Evolutionary conservation across 2,113 vertebrate genomes (phyloP), one percentile per base, ranked within the genome.

Genomic region (Bos taurus): DNA sequence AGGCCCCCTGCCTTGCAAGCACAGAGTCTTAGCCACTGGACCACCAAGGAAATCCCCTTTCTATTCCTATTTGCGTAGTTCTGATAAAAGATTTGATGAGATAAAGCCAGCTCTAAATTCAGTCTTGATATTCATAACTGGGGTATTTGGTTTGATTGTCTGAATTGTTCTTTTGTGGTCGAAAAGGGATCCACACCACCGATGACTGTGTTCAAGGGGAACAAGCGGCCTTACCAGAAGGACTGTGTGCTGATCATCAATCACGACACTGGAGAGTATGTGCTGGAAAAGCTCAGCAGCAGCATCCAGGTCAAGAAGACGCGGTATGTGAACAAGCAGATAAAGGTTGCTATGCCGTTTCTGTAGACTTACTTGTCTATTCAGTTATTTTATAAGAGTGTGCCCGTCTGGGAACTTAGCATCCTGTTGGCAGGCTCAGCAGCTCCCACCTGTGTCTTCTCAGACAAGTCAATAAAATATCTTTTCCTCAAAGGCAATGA

Each of bases 221-320:
- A 99, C 98, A 99, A 99, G 98, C 99, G 99, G 57, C 99, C 99
- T 0, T 99, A 99, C 98, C 99, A 99, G 99, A 99, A 99, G 98
- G 99, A 99, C 98, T 99, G 99, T 82, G 99, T 99, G 80, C 99
- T 99, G 92, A 99, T 99, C 97, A 99, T 99, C 94, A 99, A 99
- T 97, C 99, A 99, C 28, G 99, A 99, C 99, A 99, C 99, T 2
- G 99, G 99, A 3, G 99, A 99, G 57, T 99, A 99, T 23, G 99
- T 99, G 26, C 98, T 99, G 98, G 99, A 99, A 98, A 99, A 99
- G 96, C 99, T 99, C 88, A 99, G 99, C 98, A 99, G 99, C 99
- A 99, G 99, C 99, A 99, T 99, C 98, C 99, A 99, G 97, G 99
- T 99, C 95, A 99, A 99, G 99, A 99, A 99, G 97, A 99, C 99